A percentile compares a stretch with the other conserved stretches of the same genome.
Conservation (phyloP, 2,113 vertebrate genomes). For the Esox niger region DNA sequence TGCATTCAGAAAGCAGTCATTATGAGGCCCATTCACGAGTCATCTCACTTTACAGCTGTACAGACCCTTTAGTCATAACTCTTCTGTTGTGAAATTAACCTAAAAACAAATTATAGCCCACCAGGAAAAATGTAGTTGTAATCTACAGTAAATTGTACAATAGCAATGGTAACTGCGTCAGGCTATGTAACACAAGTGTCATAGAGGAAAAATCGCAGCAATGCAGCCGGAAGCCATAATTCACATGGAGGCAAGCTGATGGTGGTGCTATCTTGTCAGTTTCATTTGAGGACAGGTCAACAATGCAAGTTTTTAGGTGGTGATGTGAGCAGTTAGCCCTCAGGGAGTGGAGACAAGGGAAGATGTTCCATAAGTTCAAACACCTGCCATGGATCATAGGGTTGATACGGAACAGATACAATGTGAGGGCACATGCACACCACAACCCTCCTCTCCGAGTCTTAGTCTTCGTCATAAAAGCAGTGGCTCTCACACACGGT, state of each 20-base stretch:
- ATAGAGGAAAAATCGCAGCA: neutral
- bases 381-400: constrained; percentile 69
- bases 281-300: constrained; percentile 9
- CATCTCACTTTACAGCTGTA: neutral
- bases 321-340: constrained; percentile 32
- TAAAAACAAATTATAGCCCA: no score
- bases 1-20: neutral
- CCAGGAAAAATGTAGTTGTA: no score
- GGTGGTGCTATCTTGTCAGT: neutral
- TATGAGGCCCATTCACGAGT: neutral
- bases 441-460: neutral
- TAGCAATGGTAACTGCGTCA: no score
- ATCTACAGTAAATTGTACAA: no score
- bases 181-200: no score
- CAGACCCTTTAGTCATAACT: no score
- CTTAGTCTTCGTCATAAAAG: neutral
- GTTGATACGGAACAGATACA: constrained; percentile 56
- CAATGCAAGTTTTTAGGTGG: constrained; percentile 24
- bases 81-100: no score
- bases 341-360: constrained; percentile 43
- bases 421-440: neutral
- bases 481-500: neutral
- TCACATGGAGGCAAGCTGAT: constrained; percentile 15
- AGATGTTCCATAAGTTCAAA: constrained; percentile 58
- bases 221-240: no score